Base-by-base conservation (phyloP, 2,888 invertebrate genomes). In the Cremastinae sp. region DNA sequence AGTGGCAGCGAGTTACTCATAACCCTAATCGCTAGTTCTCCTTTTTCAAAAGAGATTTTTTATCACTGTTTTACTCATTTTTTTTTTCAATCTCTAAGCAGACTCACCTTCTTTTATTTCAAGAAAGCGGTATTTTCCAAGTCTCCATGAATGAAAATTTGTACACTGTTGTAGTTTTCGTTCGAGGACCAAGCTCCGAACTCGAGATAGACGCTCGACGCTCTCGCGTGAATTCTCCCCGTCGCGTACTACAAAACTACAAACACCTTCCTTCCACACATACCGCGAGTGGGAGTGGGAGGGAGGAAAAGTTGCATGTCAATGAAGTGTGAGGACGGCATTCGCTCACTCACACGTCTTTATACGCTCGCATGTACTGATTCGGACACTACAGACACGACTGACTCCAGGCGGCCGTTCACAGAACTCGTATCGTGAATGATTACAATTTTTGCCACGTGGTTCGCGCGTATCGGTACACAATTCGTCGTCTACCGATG, bases 1-100 rank as follows among this genome's bases (percentile, higher is more conserved):
- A 80, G 80, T 80, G 80, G 80, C 80, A 74, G n/a, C 28, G 41
- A 43, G 16, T 65, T 49, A 56, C 54, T 61, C 59, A 61, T 73
- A 69, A 70, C 54, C 69, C 64, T 41, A 61, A 59, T 12, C 34
- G 28, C 36, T 34, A 28, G 2, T 28, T 5, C 28, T 28, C 28
- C 28, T 65, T 41, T 43, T 43, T 12, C n/a, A n/a, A n/a, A n/a
- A n/a, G n/a, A n/a, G n/a, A 1, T 7, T 47, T 36, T 16, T n/a
- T 8, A 5, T 43, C 20, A n/a, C 58, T 0, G 10, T 10, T 18
- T 10, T 41, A 22, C 16, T 22, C 22, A 14, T n/a, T 8, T 20
- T 45, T 28, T 12, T 45, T 22, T 10, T 43, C 22, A 4, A 14
- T 59, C 22, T 1, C 1, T 28, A 9, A 7, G 34, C 16, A 1